These are phyloP conservation scores for Eolophus roseicapilla DNA, from an alignment of 2,113 vertebrate genomes.

Conservation along the genomic window DNA sequence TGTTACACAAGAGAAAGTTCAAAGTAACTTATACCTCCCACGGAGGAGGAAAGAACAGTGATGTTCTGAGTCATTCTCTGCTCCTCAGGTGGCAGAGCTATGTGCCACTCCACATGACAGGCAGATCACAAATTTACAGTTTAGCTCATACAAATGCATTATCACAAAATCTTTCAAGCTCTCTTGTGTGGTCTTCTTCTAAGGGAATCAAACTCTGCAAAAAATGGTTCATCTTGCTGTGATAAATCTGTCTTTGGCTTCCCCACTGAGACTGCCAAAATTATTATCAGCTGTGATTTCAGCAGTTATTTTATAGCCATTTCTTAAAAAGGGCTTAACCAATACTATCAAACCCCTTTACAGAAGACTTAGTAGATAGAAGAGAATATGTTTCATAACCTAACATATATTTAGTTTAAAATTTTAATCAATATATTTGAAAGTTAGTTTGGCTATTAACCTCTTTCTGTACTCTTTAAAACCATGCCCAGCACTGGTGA, in stretches of 20 bases:
- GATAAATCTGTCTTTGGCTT: conserved; percentile 2
- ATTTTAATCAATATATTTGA: background rate
- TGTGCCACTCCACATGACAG: background rate
- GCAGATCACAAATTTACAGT: background rate
- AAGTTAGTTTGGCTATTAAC: background rate
- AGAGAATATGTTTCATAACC: background rate
- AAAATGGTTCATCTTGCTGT: background rate
- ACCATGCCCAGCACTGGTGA: background rate
- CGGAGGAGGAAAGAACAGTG: background rate
- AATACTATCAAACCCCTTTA: background rate
- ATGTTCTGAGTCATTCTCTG: background rate
- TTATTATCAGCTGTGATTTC: background rate
- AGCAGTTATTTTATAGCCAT: background rate
- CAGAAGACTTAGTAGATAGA: background rate
- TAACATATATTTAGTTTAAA: background rate
- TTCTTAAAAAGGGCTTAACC: background rate
- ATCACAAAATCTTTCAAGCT: background rate
- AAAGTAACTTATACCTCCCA: background rate
- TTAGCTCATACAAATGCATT: background rate
- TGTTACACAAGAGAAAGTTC: background rate
- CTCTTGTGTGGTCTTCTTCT: background rate
- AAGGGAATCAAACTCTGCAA: background rate
- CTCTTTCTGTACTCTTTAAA: background rate
- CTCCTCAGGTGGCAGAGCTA: background rate
- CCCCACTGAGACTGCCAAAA: background rate